Percentiles rank a stretch among this genome's conserved stretches.
phyloP scores from a whole-genome alignment of 2,797 vertebrate genomes.

The Pipistrellus pygmaeus region DNA sequence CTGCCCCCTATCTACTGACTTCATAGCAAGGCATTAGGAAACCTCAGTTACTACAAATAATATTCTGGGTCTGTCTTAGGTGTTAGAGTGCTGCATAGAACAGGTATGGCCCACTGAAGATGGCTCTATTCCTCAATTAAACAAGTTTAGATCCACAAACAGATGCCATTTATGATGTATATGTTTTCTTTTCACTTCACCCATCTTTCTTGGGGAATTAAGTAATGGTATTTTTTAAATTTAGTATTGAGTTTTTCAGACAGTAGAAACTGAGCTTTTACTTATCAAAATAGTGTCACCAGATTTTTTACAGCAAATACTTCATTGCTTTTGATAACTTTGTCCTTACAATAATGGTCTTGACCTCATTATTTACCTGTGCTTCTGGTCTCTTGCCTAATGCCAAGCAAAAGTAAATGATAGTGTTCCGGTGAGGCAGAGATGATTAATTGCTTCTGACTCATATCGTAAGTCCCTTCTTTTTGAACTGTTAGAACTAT shows the following conservation, averaged over 20 bases:
- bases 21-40: neutral
- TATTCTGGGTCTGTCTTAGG: neutral
- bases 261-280: neutral
- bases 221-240: neutral
- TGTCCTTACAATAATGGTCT: neutral
- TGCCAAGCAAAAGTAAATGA: neutral
- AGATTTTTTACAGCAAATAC: neutral
- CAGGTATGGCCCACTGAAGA: neutral
- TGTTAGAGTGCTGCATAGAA: neutral
- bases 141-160: slow-evolving; percentile 8
- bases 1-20: neutral
- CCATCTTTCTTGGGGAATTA: slow-evolving; percentile 4
- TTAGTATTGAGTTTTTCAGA: slow-evolving; percentile 12
- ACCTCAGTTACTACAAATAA: neutral
- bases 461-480: neutral
- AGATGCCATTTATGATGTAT: neutral
- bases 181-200: neutral
- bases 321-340: slow-evolving; percentile 19
- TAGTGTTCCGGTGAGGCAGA: neutral
- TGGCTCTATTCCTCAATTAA: neutral
- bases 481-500: neutral
- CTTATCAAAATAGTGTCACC: slow-evolving; percentile 22
- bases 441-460: neutral
- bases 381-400: neutral
- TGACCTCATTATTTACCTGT: neutral